phyloP scores from a whole-genome alignment of 2,113 vertebrate genomes.

The Pelecanus crispus region DNA sequence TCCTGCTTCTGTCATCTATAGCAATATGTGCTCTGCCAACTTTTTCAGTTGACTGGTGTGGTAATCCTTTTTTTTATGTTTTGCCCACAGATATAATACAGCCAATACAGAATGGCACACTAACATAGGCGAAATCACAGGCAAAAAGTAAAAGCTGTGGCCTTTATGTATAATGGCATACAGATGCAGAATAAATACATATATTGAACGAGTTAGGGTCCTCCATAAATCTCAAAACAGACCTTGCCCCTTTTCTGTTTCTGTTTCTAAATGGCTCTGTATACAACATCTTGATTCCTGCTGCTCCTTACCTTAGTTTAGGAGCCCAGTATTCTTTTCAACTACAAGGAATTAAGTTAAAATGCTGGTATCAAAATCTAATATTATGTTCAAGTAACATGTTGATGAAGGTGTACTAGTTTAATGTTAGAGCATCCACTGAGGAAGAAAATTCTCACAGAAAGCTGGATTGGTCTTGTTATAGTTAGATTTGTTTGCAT shows the following conservation, averaged over 20 bases:
- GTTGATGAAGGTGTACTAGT: background rate
- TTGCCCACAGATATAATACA: background rate
- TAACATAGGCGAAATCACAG: background rate
- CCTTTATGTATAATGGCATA: background rate
- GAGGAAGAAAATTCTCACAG: background rate
- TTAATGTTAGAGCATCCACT: background rate
- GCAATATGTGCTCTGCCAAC: background rate
- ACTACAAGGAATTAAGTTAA: background rate
- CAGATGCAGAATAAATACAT: background rate
- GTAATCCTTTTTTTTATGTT: background rate
- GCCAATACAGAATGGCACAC: background rate
- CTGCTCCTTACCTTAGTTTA: background rate
- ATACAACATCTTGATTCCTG: background rate
- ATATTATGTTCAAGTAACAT: background rate
- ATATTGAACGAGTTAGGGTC: background rate
- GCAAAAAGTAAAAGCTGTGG: background rate
- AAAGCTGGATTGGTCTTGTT: background rate
- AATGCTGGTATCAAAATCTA: background rate
- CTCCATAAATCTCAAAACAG: background rate
- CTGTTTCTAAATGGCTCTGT: background rate
- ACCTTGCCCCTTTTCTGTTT: background rate
- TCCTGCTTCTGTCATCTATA: background rate
- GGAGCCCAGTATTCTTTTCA: background rate
- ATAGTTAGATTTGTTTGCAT: background rate
- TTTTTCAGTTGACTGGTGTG: background rate